A percentile compares a stretch with the other conserved stretches of the same genome.
These are phyloP conservation scores for Phalloptychus januarius DNA, from an alignment of 2,797 vertebrate species.

Conservation along the genomic window DNA sequence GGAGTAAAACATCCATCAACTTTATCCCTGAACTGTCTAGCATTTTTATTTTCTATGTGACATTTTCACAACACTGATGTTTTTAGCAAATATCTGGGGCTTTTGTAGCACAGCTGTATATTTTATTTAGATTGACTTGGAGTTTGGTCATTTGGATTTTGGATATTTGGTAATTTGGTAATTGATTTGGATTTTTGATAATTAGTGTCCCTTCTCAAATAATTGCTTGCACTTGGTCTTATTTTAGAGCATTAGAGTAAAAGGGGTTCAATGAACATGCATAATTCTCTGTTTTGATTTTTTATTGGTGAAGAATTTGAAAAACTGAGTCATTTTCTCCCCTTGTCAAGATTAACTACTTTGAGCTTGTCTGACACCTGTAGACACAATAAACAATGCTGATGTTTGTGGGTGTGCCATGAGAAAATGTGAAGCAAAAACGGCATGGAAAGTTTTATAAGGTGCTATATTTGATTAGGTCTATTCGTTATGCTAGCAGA, in stretches of 20 bases:
- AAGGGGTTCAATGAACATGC: neutral
- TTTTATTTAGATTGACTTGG: neutral
- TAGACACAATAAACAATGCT: neutral
- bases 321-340: neutral
- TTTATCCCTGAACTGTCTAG: neutral
- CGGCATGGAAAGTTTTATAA: neutral
- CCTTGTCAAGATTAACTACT: neutral
- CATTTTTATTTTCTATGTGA: too few relatives aligned
- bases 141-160: neutral
- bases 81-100: neutral
- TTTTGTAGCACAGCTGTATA: neutral
- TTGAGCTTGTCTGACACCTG: neutral
- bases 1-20: neutral
- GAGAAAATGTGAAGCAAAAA: neutral
- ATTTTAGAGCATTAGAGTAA: neutral
- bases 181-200: neutral
- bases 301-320: neutral
- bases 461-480: conserved; percentile 10
- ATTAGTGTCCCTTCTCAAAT: neutral
- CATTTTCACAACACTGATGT: too few relatives aligned
- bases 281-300: neutral
- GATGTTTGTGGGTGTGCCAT: neutral
- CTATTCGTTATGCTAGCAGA: conserved; percentile 30
- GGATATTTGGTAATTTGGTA: neutral
- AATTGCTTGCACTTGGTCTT: neutral